These are phyloP conservation scores for Sebastiscus albofasciatus DNA, from an alignment of 2,797 vertebrate species.

Conservation along the genomic window DNA sequence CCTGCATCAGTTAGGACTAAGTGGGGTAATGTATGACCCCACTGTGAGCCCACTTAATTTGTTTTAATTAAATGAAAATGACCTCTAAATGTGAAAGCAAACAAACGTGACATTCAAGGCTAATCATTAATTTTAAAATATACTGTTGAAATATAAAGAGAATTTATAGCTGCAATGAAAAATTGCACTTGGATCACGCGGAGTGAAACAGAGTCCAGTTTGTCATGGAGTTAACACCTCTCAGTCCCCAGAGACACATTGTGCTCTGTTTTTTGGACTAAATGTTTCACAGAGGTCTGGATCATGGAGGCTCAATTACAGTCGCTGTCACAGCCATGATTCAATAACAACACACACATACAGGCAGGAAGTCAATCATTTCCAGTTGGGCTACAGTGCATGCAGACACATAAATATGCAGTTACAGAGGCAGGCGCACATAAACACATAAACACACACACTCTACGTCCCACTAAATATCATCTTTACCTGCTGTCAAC, in stretches of 20 bases:
- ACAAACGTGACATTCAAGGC: not conserved
- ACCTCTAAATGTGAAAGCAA: constrained; percentile 7
- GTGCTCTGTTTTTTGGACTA: constrained; percentile 1
- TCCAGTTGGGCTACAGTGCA: constrained; percentile 2
- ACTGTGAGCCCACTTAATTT: not conserved
- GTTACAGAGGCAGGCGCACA: not conserved
- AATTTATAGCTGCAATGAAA: constrained; percentile 63
- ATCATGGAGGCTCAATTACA: constrained; percentile 45
- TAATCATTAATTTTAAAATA: constrained; percentile 35
- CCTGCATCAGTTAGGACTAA: not conserved
- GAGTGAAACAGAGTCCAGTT: constrained; percentile 61
- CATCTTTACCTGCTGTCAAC: constrained; percentile 36
- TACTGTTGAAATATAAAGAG: constrained; percentile 35
- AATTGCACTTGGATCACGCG: constrained; percentile 17
- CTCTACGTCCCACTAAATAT: not conserved
- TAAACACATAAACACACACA: not conserved
- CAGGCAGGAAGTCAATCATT: not conserved
- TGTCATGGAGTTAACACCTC: constrained; percentile 62
- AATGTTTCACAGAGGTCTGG: constrained; percentile 39
- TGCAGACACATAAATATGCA: not conserved
- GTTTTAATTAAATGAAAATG: constrained; percentile 21
- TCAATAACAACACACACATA: constrained; percentile 16
- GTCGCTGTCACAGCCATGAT: constrained; percentile 18
- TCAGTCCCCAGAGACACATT: constrained; percentile 51
- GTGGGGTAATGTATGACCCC: not conserved